Percentiles rank a stretch among this genome's conserved stretches.
These are phyloP conservation scores for Orthosia cruda DNA, from an alignment of 2,888 invertebrate genomes.

Conservation along the genomic window DNA sequence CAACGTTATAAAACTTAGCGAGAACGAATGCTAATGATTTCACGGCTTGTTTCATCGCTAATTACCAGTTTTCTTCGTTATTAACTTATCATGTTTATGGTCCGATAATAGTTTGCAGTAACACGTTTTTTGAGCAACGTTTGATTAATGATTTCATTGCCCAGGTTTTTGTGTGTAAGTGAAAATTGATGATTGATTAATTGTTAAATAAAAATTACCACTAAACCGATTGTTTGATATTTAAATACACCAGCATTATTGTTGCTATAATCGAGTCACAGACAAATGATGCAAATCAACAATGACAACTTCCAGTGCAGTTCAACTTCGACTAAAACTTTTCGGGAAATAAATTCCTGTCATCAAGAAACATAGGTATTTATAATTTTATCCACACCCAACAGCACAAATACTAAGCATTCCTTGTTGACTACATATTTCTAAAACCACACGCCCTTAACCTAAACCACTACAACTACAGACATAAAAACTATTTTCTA, in stretches of 20 bases:
- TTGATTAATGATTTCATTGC: not conserved
- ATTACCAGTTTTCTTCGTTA: constrained; percentile 24
- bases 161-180: not conserved
- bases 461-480: no score
- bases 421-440: not conserved
- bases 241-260: not conserved
- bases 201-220: not conserved
- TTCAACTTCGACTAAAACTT: not conserved
- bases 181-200: not conserved
- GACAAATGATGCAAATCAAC: not conserved
- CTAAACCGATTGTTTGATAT: not conserved
- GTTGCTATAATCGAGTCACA: not conserved
- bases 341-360: not conserved
- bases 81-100: constrained; percentile 27
- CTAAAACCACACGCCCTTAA: not conserved
- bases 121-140: constrained; percentile 5
- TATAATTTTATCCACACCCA: no score
- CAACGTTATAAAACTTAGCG: constrained; percentile 33
- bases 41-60: constrained; percentile 39
- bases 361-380: not conserved
- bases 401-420: not conserved
- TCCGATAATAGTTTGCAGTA: constrained; percentile 11
- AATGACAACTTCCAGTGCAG: not conserved
- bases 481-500: not conserved
- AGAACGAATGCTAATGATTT: constrained; percentile 47